Evolutionary conservation across 2,113 vertebrate species (phyloP).

Genomic region (Bubo scandiacus): DNA sequence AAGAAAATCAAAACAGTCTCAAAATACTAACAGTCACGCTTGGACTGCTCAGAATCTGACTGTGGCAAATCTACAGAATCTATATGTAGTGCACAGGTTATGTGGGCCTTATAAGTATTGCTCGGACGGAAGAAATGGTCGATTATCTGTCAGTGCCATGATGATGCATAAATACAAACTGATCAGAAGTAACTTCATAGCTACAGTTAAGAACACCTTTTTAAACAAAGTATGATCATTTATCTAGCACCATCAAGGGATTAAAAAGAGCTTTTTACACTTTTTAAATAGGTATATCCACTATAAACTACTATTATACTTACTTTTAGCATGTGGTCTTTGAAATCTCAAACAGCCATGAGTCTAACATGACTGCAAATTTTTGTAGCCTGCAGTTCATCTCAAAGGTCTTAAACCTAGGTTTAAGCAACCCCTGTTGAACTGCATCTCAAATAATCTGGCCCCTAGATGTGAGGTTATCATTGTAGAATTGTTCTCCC

Average conservation of each 20-base stretch:
- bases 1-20: not conserved
- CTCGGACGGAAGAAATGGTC: not conserved
- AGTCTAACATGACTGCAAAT: not conserved
- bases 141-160: not conserved
- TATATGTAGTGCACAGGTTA: not conserved
- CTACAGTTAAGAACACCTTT: not conserved
- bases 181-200: not conserved
- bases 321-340: not conserved
- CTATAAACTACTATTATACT: not conserved
- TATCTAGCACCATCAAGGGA: not conserved
- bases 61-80: not conserved
- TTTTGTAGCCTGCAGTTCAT: not conserved
- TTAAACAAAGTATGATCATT: not conserved
- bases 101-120: not conserved
- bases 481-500: not conserved
- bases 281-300: not conserved
- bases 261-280: not conserved
- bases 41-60: conserved; percentile 21
- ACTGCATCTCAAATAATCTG: not conserved
- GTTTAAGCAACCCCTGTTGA: not conserved
- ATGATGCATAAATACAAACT: not conserved
- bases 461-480: not conserved
- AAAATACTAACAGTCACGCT: not conserved
- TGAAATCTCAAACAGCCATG: not conserved
- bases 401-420: not conserved